Percentiles rank a stretch among this genome's conserved stretches.
phyloP scores from a whole-genome alignment of 1,140 invertebrate genomes.

The Planococcus citri region DNA sequence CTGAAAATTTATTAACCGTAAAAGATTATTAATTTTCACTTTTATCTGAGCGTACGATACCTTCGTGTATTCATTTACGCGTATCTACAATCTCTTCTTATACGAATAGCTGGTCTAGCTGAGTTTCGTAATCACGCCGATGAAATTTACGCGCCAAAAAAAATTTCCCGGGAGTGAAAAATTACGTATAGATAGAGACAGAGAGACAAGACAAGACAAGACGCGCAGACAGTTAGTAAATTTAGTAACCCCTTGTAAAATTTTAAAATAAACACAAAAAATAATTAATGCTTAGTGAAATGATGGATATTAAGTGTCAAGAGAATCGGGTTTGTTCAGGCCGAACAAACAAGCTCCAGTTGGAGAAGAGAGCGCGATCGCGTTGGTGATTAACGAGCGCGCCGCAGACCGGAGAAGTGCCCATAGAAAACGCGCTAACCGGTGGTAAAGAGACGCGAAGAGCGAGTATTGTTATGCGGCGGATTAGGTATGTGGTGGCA shows the following conservation, averaged over 20 bases:
- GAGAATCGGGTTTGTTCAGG: slow-evolving; percentile 16
- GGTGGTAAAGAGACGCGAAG: not conserved
- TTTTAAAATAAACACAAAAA: slow-evolving; percentile 16
- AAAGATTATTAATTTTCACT: not conserved
- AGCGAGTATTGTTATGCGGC: slow-evolving; percentile 15
- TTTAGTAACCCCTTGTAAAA: not conserved
- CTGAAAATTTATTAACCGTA: not conserved
- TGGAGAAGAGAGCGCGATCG: not conserved
- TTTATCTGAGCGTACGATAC: no score
- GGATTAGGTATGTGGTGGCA: slow-evolving; percentile 19
- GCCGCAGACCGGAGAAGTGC: no score
- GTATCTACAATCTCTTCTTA: no score
- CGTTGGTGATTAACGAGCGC: not conserved
- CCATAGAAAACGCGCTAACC: no score
- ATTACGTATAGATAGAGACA: no score
- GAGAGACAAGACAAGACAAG: no score
- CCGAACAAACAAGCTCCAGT: slow-evolving; percentile 14
- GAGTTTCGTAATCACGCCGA: no score
- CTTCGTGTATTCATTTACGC: no score
- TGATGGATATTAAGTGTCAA: slow-evolving; percentile 11
- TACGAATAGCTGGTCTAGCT: not conserved
- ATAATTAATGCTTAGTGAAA: slow-evolving; percentile 15
- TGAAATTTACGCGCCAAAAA: not conserved
- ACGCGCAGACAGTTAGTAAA: not conserved
- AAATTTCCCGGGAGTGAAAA: no score